Conservation (phyloP, 2,113 vertebrate species). For the Colossoma macropomum region DNA sequence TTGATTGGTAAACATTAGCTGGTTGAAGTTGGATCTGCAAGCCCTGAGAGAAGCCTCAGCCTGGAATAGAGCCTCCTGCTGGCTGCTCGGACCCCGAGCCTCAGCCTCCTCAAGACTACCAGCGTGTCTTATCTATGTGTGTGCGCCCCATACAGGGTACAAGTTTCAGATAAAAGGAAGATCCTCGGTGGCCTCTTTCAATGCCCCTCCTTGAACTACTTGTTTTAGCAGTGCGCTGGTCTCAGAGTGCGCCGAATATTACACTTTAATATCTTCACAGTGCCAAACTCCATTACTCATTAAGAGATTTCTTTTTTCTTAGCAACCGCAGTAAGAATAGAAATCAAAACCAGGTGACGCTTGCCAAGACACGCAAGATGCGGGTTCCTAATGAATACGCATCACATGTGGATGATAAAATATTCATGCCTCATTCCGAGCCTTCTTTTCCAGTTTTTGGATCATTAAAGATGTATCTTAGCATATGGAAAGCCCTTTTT, state of each 20-base stretch:
- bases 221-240: constrained; percentile 38
- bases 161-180: not conserved
- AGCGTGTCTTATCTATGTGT: not conserved
- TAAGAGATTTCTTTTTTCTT: constrained; percentile 75
- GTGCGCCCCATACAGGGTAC: not conserved
- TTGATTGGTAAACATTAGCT: constrained; percentile 61
- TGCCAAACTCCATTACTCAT: constrained; percentile 68
- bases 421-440: constrained; percentile 83
- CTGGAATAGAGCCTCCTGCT: constrained; percentile 46
- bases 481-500: constrained; percentile 82
- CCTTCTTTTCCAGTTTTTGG: constrained; percentile 84
- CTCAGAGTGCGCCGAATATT: constrained; percentile 49
- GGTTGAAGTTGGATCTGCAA: constrained; percentile 51
- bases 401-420: constrained; percentile 85
- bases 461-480: constrained; percentile 87
- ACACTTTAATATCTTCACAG: constrained; percentile 58
- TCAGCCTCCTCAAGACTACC: constrained; percentile 2
- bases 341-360: constrained; percentile 79
- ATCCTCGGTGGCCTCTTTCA: constrained; percentile 22
- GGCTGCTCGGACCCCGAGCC: constrained; percentile 33
- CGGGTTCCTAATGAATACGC: constrained; percentile 77
- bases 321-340: constrained; percentile 78
- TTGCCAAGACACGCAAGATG: constrained; percentile 72
- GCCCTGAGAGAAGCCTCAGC: constrained; percentile 29
- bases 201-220: constrained; percentile 40